Evolutionary conservation across 1,140 invertebrate species (phyloP).

Genomic region (Bombus confusus): DNA sequence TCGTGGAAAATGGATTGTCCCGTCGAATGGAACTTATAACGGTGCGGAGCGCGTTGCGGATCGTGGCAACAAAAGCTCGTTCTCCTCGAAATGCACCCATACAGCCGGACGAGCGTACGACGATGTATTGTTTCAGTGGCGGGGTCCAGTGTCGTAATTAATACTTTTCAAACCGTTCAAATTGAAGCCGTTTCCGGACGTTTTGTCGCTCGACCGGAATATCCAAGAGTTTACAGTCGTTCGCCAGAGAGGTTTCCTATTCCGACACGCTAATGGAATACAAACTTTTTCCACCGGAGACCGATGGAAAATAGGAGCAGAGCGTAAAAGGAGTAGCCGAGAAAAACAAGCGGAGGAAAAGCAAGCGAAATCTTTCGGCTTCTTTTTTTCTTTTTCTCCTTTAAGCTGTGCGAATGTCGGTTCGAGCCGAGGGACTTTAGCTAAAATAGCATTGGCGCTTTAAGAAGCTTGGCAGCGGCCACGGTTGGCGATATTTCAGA

Average conservation of each 20-base stretch:
- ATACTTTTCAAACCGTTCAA: slow-evolving; percentile 37
- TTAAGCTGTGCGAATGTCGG: neutral
- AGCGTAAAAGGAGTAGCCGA: neutral
- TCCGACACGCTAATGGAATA: neutral
- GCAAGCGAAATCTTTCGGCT: neutral
- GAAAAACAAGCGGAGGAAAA: neutral
- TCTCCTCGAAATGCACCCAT: slow-evolving; percentile 1
- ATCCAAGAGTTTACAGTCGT: neutral
- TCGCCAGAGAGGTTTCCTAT: neutral
- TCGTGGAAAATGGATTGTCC: slow-evolving; percentile 39
- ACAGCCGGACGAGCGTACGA: neutral
- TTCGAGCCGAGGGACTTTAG: neutral
- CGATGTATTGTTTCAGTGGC: neutral
- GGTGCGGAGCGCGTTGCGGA: neutral
- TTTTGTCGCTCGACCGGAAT: neutral
- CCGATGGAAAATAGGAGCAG: neutral
- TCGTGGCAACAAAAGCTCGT: slow-evolving; percentile 25
- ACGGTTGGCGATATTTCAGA: slow-evolving; percentile 29
- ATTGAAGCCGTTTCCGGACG: neutral
- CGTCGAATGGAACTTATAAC: slow-evolving; percentile 40
- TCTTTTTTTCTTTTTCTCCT: neutral
- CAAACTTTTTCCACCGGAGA: slow-evolving; percentile 6
- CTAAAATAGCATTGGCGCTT: neutral
- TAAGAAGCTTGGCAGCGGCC: slow-evolving; percentile 25
- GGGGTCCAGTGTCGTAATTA: slow-evolving; percentile 17